Base-by-base conservation (phyloP, 2,113 vertebrate species). In the Erpornis zantholeuca region DNA sequence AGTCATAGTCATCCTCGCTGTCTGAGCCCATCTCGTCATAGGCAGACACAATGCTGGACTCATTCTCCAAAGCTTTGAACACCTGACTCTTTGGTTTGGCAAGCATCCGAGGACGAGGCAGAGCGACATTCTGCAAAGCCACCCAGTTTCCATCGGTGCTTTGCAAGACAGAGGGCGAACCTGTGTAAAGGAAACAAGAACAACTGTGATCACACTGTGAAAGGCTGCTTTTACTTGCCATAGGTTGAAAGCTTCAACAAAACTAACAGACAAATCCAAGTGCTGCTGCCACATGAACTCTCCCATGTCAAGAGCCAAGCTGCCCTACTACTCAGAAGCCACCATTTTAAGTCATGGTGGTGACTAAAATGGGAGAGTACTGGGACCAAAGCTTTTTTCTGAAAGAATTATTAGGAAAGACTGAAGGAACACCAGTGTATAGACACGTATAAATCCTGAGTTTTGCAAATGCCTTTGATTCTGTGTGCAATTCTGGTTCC, bases 91-190 rank as follows among this genome's bases (percentile, higher is more conserved):
- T 99, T 50, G 98, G 98, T 60, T 98, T 98, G 94, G 98, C 98
- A 20, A 99, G 98, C 96, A 99, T 98, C 80, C 98, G 98, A 47
- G 98, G 97, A 3, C 97, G 98, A 21, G 98, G 97, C 92, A 97
- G 95, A 28, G 97, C 18, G 19, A 98, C 91, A 5, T 98, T 99
- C 96, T 99, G 98, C 96, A 99, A 88, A 90, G 99, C 98, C 7
- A 99, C 98, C 99, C 99, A 99, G 96, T 99, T 99, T 29, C 99
- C 99, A 7, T 99, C 99, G 0, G 98, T 97, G 89, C 99, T 99
- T 92, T 99, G 98, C 42, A 99, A 95, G 81, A 99, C 97, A 31
- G 98, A 97, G 79, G 98, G 98, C 0, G 96, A 94, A 84, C 77
- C 98, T 98, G 78, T 1, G 13, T 38, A 77, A 94, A 78, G 0